Evolutionary conservation across 1,140 invertebrate species (phyloP).

Genomic region (Acarapis woodi): DNA sequence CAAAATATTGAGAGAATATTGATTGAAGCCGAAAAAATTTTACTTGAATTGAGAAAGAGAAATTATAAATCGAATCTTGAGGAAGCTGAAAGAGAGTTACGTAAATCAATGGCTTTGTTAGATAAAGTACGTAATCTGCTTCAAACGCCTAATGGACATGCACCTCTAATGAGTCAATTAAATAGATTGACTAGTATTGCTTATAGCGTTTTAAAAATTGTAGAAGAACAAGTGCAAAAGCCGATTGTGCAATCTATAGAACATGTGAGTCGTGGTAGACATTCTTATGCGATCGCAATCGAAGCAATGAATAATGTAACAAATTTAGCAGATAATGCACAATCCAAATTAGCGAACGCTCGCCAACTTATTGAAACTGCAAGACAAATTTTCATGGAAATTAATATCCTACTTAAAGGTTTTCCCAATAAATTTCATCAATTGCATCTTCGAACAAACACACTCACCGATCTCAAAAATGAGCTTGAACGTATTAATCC

Average conservation of each 20-base stretch:
- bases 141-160: conserved; percentile 6
- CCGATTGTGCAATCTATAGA: conserved; percentile 10
- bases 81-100: conserved; percentile 12
- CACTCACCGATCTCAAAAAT: conserved; percentile 14
- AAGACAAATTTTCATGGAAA: conserved; percentile 9
- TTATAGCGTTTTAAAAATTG: conserved; percentile 9
- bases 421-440: conserved; percentile 9
- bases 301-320: conserved; percentile 4
- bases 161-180: conserved; percentile 8
- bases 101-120: conserved; percentile 12
- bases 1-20: conserved; percentile 8
- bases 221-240: conserved; percentile 12
- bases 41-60: conserved; percentile 10
- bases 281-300: conserved; percentile 5
- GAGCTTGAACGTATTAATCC: conserved; percentile 29
- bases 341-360: conserved; percentile 10
- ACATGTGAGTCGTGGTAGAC: conserved; percentile 5
- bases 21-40: conserved; percentile 10
- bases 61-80: conserved; percentile 11
- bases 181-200: conserved; percentile 9
- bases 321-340: conserved; percentile 4
- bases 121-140: conserved; percentile 11
- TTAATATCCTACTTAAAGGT: conserved; percentile 10
- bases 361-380: conserved; percentile 9
- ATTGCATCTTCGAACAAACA: conserved; percentile 14